Base-by-base conservation (phyloP, 2,888 invertebrate genomes). In the Willowsia nigromaculata region DNA sequence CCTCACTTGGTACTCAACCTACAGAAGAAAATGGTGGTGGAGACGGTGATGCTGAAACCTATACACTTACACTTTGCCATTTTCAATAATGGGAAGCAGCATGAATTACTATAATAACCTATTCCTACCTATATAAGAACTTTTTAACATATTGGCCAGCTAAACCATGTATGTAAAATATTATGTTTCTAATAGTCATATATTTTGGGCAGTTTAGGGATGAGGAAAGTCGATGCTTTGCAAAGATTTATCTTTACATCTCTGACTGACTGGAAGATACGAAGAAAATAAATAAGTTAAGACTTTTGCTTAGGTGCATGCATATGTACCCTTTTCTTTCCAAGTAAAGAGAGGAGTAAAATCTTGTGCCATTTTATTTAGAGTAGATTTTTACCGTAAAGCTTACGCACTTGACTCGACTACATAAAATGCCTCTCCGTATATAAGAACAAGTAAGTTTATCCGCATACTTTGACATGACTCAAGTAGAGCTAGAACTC, bases 201-300 rank as follows among this genome's bases (percentile, higher is more conserved):
- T 65, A 65, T 65, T 65, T 65, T 33, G 5, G 1, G 22, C 6
- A 40, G 37, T 37, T 37, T 68, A 40, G 68, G 62, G 22, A 40
- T 68, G 40, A 65, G 40, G 33, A 65, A 78, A 65, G 62, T 27
- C 15, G 62, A 78, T 74, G 59, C 71, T 88, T 88, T 82, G 59
- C 81, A 30, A 82, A 87, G 87, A 88, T 88, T 88, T 88, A 88
- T 88, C 82, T 88, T 27, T 62, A 68, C 74, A 71, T 88, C 85
- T 68, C 68, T 68, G 40, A 68, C 68, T 78, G 76, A 85, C 27
- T 76, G 62, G 43, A 85, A 65, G 85, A 78, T 62, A 78, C 78
- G 22, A 25, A 27, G 25, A 43, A 43, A 68, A 11, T 13, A 30
- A 43, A 37, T 11, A 85, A 76, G 59, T n/a, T n/a, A n/a, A n/a